Evolutionary conservation across 2,888 invertebrate species (phyloP), one percentile per base, ranked within the genome.

Genomic region (Xanthia icteritia): DNA sequence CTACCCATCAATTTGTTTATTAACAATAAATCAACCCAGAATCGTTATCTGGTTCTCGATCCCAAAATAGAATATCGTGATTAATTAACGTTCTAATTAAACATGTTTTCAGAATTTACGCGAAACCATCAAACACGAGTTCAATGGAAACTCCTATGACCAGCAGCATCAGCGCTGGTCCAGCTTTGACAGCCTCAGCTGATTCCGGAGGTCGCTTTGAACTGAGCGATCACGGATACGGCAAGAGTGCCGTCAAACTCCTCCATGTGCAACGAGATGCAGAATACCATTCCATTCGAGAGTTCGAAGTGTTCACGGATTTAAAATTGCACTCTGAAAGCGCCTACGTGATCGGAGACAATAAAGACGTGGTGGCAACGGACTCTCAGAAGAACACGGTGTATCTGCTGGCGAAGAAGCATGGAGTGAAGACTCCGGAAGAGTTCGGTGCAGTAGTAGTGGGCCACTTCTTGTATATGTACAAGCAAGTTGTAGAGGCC

Each of bases 361-460:
- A 98, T 91, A 97, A 97, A 71, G 98, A 98, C 90, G 98, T 98
- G 80, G 97, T 98, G 31, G 98, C 98, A 20, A 98, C 98, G 0
- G 98, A 98, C 91, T 98, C 98, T 0, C 98, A 98, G 92, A 98
- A 98, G 94, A 98, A 98, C 91, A 98, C 98, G 1, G 98, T 98
- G 58, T 98, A 98, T 91, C 93, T 98, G 60, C 92, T 98, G 86
- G 98, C 98, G 13, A 98, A 98, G 91, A 98, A 98, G 89, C 97
- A 98, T 91, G 98, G 98, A 69, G 97, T 98, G 51, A 97, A 97
- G 87, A 97, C 97, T 45, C 98, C 98, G 0, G 98, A 98, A 92
- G 97, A 97, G 89, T 98, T 98, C 92, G 98, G 97, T 1, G 95
- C 98, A 36, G 94, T 98, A n/a, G 96, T 98, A 31, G 97, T 98